A percentile compares a stretch with the other conserved stretches of the same genome.
Evolutionary conservation across 1,140 invertebrate species (phyloP).

Genomic region (Trinorchestia longiramus): DNA sequence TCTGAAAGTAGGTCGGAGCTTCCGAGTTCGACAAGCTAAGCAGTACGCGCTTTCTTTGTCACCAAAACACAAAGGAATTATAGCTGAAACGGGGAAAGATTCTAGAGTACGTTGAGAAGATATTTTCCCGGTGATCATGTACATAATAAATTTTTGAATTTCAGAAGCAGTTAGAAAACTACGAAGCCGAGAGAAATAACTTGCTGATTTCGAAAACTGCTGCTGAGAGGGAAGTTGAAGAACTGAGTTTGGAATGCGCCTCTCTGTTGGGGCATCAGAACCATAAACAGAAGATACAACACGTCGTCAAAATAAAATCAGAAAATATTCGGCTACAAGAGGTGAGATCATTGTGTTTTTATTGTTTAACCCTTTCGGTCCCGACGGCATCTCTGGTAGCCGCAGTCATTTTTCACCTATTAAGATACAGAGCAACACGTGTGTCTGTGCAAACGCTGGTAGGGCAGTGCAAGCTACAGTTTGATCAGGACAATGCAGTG

Average conservation of each 20-base stretch:
- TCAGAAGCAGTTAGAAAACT: conserved; percentile 71
- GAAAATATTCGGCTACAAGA: conserved; percentile 74
- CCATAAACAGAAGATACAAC: conserved; percentile 78
- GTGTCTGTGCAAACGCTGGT: no score
- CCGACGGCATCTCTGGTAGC: no score
- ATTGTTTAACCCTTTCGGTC: no score
- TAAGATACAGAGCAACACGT: background rate
- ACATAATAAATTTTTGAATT: background rate
- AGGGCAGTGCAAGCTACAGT: no score
- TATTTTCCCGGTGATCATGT: background rate
- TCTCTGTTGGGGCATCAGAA: conserved; percentile 78
- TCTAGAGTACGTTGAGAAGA: background rate
- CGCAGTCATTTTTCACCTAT: no score
- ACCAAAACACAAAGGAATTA: background rate
- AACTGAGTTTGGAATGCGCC: conserved; percentile 75
- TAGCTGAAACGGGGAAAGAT: background rate
- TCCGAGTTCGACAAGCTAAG: background rate
- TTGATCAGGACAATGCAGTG: no score
- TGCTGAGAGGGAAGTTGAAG: conserved; percentile 72
- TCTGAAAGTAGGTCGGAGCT: background rate
- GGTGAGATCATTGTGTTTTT: conserved; percentile 68
- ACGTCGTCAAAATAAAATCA: conserved; percentile 76
- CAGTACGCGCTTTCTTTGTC: background rate
- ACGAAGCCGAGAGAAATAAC: conserved; percentile 70
- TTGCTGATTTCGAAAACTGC: conserved; percentile 68